phyloP scores from a whole-genome alignment of 2,888 invertebrate species.

The Celastrina argiolus region DNA sequence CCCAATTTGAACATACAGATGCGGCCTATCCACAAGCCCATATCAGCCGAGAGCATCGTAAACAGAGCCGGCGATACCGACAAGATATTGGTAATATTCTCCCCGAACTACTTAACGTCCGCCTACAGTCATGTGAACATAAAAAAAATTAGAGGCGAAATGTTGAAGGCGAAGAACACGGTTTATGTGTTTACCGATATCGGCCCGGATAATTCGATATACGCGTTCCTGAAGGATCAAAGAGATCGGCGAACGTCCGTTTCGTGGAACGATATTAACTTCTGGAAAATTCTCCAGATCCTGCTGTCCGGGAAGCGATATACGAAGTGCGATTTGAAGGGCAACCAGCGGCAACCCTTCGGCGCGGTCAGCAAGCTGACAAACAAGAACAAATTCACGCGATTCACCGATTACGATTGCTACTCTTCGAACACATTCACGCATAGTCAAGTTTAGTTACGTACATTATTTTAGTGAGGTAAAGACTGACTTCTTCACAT shows the following conservation, averaged over 20 bases:
- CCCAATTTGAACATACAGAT: conserved; percentile 46
- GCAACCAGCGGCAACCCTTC: conserved; percentile 23
- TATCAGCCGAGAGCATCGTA: conserved; percentile 34
- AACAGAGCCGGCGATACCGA: conserved; percentile 36
- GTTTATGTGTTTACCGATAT: conserved; percentile 62
- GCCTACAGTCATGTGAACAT: conserved; percentile 63
- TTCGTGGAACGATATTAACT: conserved; percentile 61
- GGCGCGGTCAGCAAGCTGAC: conserved; percentile 37
- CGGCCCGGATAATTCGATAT: conserved; percentile 65
- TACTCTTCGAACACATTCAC: conserved; percentile 48
- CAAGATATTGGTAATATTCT: conserved; percentile 55
- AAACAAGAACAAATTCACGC: conserved; percentile 43
- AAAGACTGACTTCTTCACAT: conserved; percentile 72
- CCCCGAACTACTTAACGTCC: conserved; percentile 62
- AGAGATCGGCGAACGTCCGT: conserved; percentile 53
- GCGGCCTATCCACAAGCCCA: conserved; percentile 39
- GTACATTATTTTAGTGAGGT: conserved; percentile 61
- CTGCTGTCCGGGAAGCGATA: conserved; percentile 40
- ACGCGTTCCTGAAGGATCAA: conserved; percentile 64
- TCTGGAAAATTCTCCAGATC: conserved; percentile 54
- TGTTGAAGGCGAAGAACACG: conserved; percentile 58
- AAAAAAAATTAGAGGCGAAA: conserved; percentile 63
- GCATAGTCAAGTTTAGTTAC: conserved; percentile 62
- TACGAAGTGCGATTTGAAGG: conserved; percentile 30
- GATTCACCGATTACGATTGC: conserved; percentile 45